These are phyloP conservation scores for Vandiemenella viatica DNA, from an alignment of 2,888 invertebrate species.

Conservation along the genomic window DNA sequence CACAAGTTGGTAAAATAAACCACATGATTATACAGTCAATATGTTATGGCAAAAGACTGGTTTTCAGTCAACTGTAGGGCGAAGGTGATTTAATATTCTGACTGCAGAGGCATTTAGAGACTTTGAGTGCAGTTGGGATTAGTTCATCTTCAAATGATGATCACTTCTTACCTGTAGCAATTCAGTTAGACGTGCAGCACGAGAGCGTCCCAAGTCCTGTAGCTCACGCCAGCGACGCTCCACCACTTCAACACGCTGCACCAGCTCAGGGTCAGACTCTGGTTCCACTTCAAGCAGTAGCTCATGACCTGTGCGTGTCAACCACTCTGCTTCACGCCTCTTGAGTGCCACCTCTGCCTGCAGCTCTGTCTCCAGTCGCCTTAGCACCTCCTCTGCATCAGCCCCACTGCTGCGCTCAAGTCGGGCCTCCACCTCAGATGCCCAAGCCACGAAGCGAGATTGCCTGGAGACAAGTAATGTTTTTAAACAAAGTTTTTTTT, in stretches of 20 bases:
- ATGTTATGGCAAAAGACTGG: no score
- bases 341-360: slow-evolving; percentile 60
- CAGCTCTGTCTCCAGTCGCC: slow-evolving; percentile 53
- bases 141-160: no score
- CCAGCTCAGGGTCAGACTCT: slow-evolving; percentile 40
- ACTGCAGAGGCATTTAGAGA: no score
- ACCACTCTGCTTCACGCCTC: slow-evolving; percentile 64
- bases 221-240: slow-evolving; percentile 54
- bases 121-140: no score
- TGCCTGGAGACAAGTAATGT: slow-evolving; percentile 29
- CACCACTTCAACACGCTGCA: slow-evolving; percentile 40
- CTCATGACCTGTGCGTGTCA: slow-evolving; percentile 48
- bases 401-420: slow-evolving; percentile 41
- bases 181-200: slow-evolving; percentile 51
- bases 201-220: slow-evolving; percentile 37
- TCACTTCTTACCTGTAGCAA: slow-evolving; percentile 19
- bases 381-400: slow-evolving; percentile 56
- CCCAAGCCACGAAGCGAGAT: slow-evolving; percentile 51
- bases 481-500: not conserved
- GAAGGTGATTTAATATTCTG: no score
- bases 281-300: slow-evolving; percentile 38
- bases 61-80: no score
- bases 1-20: no score
- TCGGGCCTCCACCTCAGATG: slow-evolving; percentile 48
- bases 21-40: no score